phyloP scores from a whole-genome alignment of 2,113 vertebrate species.

The Strix uralensis region DNA sequence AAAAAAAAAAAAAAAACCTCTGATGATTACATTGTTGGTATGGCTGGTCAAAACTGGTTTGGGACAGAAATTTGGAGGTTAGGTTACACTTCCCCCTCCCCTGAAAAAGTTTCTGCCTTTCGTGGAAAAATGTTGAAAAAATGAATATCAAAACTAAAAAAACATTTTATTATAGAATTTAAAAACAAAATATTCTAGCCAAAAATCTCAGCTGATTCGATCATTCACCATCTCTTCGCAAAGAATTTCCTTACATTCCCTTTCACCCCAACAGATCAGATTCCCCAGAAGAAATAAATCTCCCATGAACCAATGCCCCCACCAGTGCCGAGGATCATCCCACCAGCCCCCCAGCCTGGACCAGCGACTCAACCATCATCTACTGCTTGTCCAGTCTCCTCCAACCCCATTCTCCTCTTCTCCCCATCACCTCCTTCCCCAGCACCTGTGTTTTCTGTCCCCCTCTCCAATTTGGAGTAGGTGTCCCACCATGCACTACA shows the following conservation, averaged over 20 bases:
- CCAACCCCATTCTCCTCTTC: not conserved
- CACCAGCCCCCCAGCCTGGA: not conserved
- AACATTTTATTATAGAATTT: not conserved
- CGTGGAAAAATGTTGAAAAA: not conserved
- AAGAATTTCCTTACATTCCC: accelerated
- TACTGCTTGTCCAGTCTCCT: not conserved
- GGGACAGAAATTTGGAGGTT: not conserved
- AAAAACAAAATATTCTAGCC: not conserved
- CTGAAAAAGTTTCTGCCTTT: not conserved
- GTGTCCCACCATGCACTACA: not conserved
- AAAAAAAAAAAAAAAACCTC: accelerated
- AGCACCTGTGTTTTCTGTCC: accelerated
- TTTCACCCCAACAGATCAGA: not conserved
- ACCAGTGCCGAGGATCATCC: accelerated
- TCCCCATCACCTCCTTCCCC: not conserved
- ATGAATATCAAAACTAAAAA: not conserved
- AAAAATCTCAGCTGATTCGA: not conserved
- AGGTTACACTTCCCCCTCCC: not conserved
- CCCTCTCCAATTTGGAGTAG: not conserved
- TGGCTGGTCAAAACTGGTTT: not conserved
- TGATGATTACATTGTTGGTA: not conserved
- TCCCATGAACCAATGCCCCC: not conserved
- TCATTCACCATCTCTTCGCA: not conserved
- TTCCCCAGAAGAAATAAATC: not conserved
- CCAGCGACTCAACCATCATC: not conserved